A percentile compares a stretch with the other conserved stretches of the same genome.
These are phyloP conservation scores for Drosophila paranaensis DNA, from an alignment of 2,888 invertebrate species.

Conservation along the genomic window DNA sequence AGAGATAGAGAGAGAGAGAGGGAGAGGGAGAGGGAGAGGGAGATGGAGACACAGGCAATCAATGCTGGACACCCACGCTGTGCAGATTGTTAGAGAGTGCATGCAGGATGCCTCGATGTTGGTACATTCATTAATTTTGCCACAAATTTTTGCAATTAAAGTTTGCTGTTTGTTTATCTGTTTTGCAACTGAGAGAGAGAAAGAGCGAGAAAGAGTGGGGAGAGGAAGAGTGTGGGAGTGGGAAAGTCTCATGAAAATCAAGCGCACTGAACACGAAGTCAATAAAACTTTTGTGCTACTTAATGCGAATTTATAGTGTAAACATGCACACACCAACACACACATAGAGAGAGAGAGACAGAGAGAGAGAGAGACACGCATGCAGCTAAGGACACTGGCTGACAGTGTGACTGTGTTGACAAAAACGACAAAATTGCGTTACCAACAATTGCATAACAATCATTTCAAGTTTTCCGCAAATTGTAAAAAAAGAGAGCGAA, in stretches of 20 bases:
- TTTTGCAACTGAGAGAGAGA: slow-evolving; percentile 45
- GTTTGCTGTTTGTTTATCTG: slow-evolving; percentile 79
- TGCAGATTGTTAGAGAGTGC: slow-evolving; percentile 29
- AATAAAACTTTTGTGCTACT: slow-evolving; percentile 80
- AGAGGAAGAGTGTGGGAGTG: too few relatives aligned
- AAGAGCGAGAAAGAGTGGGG: too few relatives aligned
- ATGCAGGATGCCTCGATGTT: slow-evolving; percentile 31
- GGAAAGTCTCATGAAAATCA: slow-evolving; percentile 64
- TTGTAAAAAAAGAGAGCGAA: slow-evolving; percentile 59
- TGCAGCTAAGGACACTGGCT: slow-evolving; percentile 39
- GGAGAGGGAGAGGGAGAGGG: neutral
- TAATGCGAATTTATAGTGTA: slow-evolving; percentile 81
- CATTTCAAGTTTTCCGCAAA: slow-evolving; percentile 80
- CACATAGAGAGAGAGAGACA: neutral
- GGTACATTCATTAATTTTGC: slow-evolving; percentile 73
- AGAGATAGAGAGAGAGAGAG: neutral
- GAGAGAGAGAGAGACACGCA: neutral
- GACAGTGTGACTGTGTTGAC: slow-evolving; percentile 49
- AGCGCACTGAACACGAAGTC: slow-evolving; percentile 75
- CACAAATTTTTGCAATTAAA: slow-evolving; percentile 80
- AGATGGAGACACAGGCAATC: slow-evolving; percentile 6
- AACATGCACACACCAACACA: slow-evolving; percentile 59
- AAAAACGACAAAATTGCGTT: slow-evolving; percentile 80
- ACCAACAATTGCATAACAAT: slow-evolving; percentile 80
- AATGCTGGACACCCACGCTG: neutral